Percentiles rank a stretch among this genome's conserved stretches.
These are phyloP conservation scores for Patella pellucida DNA, from an alignment of 2,888 invertebrate species.

Conservation along the genomic window DNA sequence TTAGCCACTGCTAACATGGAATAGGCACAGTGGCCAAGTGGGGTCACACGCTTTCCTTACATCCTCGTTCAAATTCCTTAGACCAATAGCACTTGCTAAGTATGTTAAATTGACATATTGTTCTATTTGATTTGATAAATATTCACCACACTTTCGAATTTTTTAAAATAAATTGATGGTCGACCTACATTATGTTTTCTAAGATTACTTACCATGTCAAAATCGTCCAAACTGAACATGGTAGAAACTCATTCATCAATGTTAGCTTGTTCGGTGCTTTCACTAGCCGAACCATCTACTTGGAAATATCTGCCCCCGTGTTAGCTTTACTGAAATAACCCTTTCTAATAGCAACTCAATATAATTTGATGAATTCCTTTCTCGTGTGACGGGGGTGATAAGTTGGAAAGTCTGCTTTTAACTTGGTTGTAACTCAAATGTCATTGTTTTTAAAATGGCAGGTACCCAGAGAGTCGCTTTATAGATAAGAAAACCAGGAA, in stretches of 20 bases:
- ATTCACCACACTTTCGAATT: conserved; percentile 16
- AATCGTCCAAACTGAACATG: conserved; percentile 11
- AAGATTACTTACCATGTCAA: conserved; percentile 12
- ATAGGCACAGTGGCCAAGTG: too few species aligned
- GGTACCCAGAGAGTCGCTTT: too few species aligned
- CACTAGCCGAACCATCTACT: conserved; percentile 4
- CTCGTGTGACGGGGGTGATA: conserved; percentile 15
- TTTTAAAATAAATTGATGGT: conserved; percentile 11
- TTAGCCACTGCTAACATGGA: too few species aligned
- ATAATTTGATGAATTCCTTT: conserved; percentile 13
- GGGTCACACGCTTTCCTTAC: too few species aligned
- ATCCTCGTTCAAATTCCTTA: too few species aligned
- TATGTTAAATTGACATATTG: conserved; percentile 16
- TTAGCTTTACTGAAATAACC: too few species aligned
- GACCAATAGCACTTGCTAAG: too few species aligned
- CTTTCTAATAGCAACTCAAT: neutral
- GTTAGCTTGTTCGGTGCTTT: neutral
- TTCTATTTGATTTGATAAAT: conserved; percentile 9
- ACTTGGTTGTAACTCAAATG: neutral
- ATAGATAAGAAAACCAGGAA: too few species aligned
- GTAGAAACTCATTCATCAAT: conserved; percentile 4
- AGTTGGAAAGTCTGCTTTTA: conserved; percentile 2
- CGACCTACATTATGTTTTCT: conserved; percentile 6
- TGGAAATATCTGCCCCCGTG: neutral
- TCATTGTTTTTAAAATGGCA: neutral